Base-by-base conservation (phyloP, 2,888 invertebrate genomes). In the Eumerus sabulonum region DNA sequence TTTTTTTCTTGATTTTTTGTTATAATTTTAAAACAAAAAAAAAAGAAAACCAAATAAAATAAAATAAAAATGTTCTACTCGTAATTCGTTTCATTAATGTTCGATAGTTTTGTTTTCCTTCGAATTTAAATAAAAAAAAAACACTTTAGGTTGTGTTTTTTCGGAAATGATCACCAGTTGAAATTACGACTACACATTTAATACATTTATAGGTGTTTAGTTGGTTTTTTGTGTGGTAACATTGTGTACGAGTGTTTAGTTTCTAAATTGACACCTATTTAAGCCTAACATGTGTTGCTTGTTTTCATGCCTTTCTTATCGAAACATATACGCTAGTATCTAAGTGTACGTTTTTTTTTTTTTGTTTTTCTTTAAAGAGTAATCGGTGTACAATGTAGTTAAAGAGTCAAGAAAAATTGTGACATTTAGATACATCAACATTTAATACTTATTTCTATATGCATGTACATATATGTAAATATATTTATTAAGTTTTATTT, bases 101-200 rank as follows among this genome's bases (percentile, higher is more conserved):
- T 77, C 77, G 77, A 73, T 76, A 74, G 68, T 51, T 51, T 66
- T 72, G 68, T 73, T 72, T 82, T 74, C 82, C 81, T 76, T 83
- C 84, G 3, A 7, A 27, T 76, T 73, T 71, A 54, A 42, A 36
- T 40, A 40, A 48, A 27, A 27, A 27, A 27, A 56, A 60, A 54
- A 59, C 70, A 72, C 72, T 82, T n/a, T n/a, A 40, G 3, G 11
- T 76, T 83, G 79, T 81, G 82, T 84, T 74, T 71, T 81, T 56
- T 81, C 63, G 72, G 56, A 81, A 86, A 86, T 87, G 87, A 87
- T 87, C 87, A 87, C 87, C 87, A 87, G 87, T 86, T 40, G 85
- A 85, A 85, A 27, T 27, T 87, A 86, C 86, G 84, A 86, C 86
- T 87, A 86, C 85, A 85, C 85, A 84, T 77, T 68, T 57, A 77